Conservation (phyloP, 2,888 invertebrate species). For the Lingula anatina region DNA sequence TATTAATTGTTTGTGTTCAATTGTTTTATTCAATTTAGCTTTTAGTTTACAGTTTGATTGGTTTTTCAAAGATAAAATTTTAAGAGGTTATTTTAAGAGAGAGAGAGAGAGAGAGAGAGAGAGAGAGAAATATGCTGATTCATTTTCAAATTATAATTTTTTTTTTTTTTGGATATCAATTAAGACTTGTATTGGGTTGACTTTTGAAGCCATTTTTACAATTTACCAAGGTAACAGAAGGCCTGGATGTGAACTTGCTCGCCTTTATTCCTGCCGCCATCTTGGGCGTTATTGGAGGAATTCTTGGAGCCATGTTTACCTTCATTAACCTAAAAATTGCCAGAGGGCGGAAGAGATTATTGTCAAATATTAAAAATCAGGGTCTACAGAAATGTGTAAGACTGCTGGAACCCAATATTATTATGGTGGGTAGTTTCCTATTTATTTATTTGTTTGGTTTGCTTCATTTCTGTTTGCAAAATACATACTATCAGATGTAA, state of each 20-base stretch:
- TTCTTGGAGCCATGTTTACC: slow-evolving; percentile 51
- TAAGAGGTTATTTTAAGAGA: too few relatives aligned
- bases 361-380: slow-evolving; percentile 33
- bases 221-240: slow-evolving; percentile 34
- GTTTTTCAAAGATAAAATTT: neutral
- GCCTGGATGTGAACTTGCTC: slow-evolving; percentile 49
- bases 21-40: too few relatives aligned
- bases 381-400: slow-evolving; percentile 35
- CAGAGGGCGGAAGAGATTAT: slow-evolving; percentile 37
- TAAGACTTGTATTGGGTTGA: too few relatives aligned
- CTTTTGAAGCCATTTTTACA: too few relatives aligned
- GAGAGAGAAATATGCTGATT: too few relatives aligned
- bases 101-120: too few relatives aligned
- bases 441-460: neutral
- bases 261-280: slow-evolving; percentile 51
- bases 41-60: neutral
- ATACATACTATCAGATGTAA: neutral
- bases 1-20: too few relatives aligned
- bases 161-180: too few relatives aligned
- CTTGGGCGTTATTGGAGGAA: slow-evolving; percentile 51
- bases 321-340: slow-evolving; percentile 52
- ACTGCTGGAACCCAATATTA: slow-evolving; percentile 44
- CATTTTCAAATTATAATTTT: too few relatives aligned
- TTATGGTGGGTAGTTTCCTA: slow-evolving; percentile 26
- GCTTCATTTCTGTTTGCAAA: too few relatives aligned